Percentiles rank a stretch among this genome's conserved stretches.
These are phyloP conservation scores for Acromyrmex charruanus DNA, from an alignment of 1,140 invertebrate genomes.

Conservation along the genomic window DNA sequence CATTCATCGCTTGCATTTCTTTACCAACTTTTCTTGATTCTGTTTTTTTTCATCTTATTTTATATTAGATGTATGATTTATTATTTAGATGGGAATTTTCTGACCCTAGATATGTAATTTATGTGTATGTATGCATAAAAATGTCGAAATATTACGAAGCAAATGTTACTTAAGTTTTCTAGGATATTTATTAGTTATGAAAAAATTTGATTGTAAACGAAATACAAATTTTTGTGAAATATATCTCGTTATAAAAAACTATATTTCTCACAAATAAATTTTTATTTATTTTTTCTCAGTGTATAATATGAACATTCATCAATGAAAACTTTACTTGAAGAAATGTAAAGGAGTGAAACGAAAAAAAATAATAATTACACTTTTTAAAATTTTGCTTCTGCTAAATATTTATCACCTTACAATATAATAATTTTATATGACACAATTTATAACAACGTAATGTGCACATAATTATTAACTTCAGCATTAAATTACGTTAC, in stretches of 20 bases:
- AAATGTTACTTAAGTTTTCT: too few species aligned
- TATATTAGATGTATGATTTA: background rate
- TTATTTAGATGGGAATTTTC: background rate
- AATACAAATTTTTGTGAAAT: too few species aligned
- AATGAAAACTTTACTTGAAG: background rate
- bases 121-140: too few species aligned
- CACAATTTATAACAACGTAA: background rate
- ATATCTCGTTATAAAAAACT: too few species aligned
- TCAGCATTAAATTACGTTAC: background rate
- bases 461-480: background rate
- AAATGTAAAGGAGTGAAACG: background rate
- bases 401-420: background rate
- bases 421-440: background rate
- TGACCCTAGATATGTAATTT: background rate
- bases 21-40: background rate
- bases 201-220: too few species aligned
- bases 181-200: too few species aligned
- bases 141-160: too few species aligned
- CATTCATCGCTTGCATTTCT: constrained; percentile 3
- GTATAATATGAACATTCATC: background rate
- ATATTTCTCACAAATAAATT: too few species aligned
- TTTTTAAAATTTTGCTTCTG: background rate
- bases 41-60: background rate
- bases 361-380: background rate
- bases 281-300: too few species aligned